These are phyloP conservation scores for Ispidina lecontei DNA, from an alignment of 2,797 vertebrate species.

Conservation along the genomic window DNA sequence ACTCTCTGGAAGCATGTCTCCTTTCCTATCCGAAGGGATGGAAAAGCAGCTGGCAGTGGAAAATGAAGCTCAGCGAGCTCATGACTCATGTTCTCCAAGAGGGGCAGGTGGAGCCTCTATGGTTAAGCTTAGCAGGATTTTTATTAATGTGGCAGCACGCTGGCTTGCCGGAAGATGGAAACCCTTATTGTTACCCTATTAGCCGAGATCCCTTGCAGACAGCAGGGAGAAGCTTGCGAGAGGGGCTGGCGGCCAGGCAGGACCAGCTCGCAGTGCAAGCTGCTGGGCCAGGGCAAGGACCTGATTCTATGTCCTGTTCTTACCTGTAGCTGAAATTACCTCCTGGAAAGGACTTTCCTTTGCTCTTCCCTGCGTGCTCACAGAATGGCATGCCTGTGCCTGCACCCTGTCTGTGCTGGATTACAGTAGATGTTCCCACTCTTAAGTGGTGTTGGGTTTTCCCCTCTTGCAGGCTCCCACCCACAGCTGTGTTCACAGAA, in stretches of 20 bases:
- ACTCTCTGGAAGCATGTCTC: neutral
- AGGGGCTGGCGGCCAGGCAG: neutral
- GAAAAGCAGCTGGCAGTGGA: neutral
- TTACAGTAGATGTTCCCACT: neutral
- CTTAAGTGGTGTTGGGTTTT: neutral
- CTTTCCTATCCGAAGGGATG: neutral
- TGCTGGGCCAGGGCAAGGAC: accelerated
- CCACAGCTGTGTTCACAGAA: neutral
- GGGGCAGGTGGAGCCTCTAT: conserved; percentile 6
- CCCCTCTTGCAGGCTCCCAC: neutral
- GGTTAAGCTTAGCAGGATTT: neutral
- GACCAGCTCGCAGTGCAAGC: neutral
- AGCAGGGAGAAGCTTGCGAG: neutral
- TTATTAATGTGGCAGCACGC: neutral
- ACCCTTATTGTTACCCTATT: neutral
- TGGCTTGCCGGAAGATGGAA: conserved; percentile 9
- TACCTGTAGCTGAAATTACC: neutral
- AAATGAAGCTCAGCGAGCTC: neutral
- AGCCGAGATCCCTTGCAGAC: accelerated
- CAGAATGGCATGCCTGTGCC: neutral
- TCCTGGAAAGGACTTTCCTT: neutral
- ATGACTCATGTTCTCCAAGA: conserved; percentile 61
- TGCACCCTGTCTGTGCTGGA: neutral
- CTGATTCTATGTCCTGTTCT: neutral
- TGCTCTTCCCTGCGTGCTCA: neutral